Conservation (phyloP, 2,797 vertebrate species). For the Anguilla obscura region DNA sequence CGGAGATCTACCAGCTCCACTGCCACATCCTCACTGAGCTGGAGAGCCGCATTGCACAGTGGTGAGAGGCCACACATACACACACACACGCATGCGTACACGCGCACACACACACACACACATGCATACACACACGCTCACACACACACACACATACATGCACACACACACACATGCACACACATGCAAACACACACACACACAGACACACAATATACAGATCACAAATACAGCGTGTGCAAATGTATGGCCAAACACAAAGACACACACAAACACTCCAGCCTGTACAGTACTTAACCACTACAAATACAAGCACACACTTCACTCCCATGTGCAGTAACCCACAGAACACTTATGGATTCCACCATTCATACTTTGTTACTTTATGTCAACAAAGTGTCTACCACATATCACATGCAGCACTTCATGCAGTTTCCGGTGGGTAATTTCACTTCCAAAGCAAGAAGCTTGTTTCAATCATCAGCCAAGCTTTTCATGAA, state of each 20-base stretch:
- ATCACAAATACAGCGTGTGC: not conserved
- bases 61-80: slow-evolving; percentile 65
- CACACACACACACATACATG: not conserved
- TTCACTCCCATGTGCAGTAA: not conserved
- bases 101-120: not conserved
- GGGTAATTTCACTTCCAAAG: not conserved
- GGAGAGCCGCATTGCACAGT: slow-evolving; percentile 79
- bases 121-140: not conserved
- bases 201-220: not conserved
- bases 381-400: not conserved
- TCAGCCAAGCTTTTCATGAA: not conserved
- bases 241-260: not conserved
- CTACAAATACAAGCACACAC: not conserved
- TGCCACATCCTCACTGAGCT: slow-evolving; percentile 81
- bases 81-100: slow-evolving; percentile 17
- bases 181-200: too few species aligned
- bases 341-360: not conserved
- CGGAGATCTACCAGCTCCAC: slow-evolving; percentile 83
- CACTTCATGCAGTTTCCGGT: not conserved
- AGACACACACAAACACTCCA: not conserved
- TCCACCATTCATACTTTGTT: not conserved
- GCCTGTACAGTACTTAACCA: not conserved
- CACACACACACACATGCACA: not conserved
- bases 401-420: not conserved
- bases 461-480: not conserved